Base-by-base conservation (phyloP, 2,113 vertebrate genomes). In the Hemibagrus wyckioides region DNA sequence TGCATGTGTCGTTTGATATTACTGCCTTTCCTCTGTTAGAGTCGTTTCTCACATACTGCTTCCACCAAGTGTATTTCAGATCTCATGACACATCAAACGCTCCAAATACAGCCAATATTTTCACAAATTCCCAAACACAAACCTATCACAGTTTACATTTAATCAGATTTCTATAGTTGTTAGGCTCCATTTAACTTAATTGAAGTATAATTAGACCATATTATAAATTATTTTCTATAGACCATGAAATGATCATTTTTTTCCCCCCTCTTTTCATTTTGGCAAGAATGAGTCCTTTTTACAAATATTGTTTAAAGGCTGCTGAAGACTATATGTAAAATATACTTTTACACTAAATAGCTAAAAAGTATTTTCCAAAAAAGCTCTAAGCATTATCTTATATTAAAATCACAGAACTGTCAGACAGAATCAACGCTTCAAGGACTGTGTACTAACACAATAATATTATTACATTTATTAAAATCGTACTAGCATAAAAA, bases 1-100 rank as follows among this genome's bases (percentile, higher is more conserved):
- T 75, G 91, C 94, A 94, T 94, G 94, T 95, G 93, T 89, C 73
- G 84, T 90, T 57, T 85, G 84, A 83, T 86, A 82, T 61, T 79
- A 41, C 57, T 44, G n/a, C 39, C 86, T 75, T 85, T 85, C 80
- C 79, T 61, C 28, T 67, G 63, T 81, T 86, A 85, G 81, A 69
- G 39, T 56, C 39, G 3, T 61, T 84, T 87, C 65, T 84, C 23
- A 41, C 39, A 36, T 71, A 82, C 79, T 86, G 83, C 59, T 88
- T 82, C 81, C 8, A 30, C 36, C 77, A 69, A 50, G 59, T 61
- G 56, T 41, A 36, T 36, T 1, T 33, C 23, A 80, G 25, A 56
- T n/a, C 50, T 15, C 67, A 33, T 54, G 21, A 80, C 56, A 52
- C 48, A 19, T 80, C 44, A 54, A 80, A 69, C 1, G 23, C 21